Percentiles rank a stretch among this genome's conserved stretches.
These are phyloP conservation scores for Bedellia somnulentella DNA, from an alignment of 2,888 invertebrate genomes.

Conservation along the genomic window DNA sequence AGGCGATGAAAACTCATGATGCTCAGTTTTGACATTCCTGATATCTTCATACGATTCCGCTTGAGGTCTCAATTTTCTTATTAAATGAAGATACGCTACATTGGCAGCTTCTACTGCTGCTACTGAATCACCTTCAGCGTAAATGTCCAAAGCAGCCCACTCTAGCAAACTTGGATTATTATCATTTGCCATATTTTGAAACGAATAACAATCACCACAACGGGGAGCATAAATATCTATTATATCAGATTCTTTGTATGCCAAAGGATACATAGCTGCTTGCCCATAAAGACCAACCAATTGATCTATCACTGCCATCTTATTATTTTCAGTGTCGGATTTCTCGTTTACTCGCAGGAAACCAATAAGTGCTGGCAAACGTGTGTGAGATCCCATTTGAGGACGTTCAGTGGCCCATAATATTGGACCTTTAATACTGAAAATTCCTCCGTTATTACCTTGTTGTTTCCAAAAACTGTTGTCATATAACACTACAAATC, in stretches of 20 bases:
- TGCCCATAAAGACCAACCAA: constrained; percentile 35
- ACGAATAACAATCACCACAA: constrained; percentile 37
- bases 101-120: constrained; percentile 45
- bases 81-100: constrained; percentile 30
- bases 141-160: constrained; percentile 47
- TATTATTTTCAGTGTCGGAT: constrained; percentile 16
- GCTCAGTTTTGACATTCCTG: too few species aligned
- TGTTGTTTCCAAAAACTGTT: constrained; percentile 33
- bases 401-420: constrained; percentile 50
- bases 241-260: constrained; percentile 29
- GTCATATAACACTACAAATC: constrained; percentile 35
- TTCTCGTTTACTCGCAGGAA: constrained; percentile 28
- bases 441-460: constrained; percentile 46
- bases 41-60: constrained; percentile 37
- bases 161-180: too few species aligned
- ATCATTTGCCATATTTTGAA: constrained; percentile 22
- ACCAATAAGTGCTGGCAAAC: constrained; percentile 27
- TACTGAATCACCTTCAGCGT: constrained; percentile 41
- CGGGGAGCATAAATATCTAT: constrained; percentile 35
- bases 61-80: constrained; percentile 37
- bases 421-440: constrained; percentile 43
- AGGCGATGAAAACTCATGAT: too few species aligned
- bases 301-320: constrained; percentile 30
- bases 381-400: constrained; percentile 22
- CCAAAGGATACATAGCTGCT: constrained; percentile 25